Conservation (phyloP, 2,797 vertebrate genomes). For the Falco biarmicus region DNA sequence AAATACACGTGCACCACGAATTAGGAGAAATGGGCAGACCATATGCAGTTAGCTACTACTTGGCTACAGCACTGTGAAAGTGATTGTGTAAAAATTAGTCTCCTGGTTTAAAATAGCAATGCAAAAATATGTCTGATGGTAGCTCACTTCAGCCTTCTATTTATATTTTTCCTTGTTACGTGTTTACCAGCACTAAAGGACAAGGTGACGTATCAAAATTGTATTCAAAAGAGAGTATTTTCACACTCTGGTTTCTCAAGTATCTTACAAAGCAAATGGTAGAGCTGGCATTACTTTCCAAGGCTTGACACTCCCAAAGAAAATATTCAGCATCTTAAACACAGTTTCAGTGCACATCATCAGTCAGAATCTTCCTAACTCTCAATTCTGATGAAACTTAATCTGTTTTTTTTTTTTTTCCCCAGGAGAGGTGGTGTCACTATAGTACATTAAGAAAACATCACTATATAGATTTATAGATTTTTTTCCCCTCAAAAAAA, state of each 20-base stretch:
- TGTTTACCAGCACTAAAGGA: background rate
- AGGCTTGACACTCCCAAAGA: background rate
- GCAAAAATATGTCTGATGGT: background rate
- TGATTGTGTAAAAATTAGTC: background rate
- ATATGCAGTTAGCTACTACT: background rate
- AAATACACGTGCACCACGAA: background rate
- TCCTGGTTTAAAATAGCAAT: background rate
- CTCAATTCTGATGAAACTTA: background rate
- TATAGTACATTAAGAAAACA: background rate
- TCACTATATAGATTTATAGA: background rate
- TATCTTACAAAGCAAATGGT: background rate
- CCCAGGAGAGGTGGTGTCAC: background rate
- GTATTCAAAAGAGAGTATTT: background rate
- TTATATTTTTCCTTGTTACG: background rate
- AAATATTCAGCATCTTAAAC: slow-evolving; percentile 26
- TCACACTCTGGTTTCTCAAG: background rate
- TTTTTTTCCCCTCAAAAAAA: background rate
- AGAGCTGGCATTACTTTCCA: background rate
- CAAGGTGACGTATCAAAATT: background rate
- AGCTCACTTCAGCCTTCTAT: background rate
- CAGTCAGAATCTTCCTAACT: background rate
- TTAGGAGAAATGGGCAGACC: background rate
- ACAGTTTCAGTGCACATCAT: background rate
- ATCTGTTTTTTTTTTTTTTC: background rate
- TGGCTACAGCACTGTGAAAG: background rate